A percentile compares a stretch with the other conserved stretches of the same genome.
Evolutionary conservation across 2,888 invertebrate species (phyloP).

Genomic region (Heliconius erato): DNA sequence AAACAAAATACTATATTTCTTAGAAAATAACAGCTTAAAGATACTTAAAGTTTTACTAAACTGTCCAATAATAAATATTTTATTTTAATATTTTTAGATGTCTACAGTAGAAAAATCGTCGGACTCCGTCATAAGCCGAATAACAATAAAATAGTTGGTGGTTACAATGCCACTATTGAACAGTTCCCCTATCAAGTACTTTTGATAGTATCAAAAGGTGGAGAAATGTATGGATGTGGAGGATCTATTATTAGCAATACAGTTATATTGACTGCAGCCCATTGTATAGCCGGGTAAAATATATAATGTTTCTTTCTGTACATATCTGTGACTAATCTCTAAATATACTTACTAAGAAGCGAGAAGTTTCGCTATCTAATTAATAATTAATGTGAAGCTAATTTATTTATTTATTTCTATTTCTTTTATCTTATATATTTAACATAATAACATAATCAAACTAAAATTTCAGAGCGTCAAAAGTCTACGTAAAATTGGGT

Average conservation of each 20-base stretch:
- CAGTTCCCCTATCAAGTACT: constrained; percentile 72
- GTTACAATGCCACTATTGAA: constrained; percentile 66
- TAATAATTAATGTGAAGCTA: no score
- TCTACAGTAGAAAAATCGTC: constrained; percentile 1
- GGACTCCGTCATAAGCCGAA: not conserved
- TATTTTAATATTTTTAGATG: constrained; percentile 23
- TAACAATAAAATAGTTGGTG: constrained; percentile 71
- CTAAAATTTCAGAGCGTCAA: constrained; percentile 60
- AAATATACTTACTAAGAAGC: no score
- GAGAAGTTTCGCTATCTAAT: no score
- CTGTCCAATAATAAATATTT: not conserved
- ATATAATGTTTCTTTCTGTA: no score
- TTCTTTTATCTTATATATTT: no score
- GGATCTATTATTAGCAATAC: constrained; percentile 71
- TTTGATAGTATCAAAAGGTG: constrained; percentile 60
- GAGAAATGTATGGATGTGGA: constrained; percentile 69
- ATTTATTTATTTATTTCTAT: no score
- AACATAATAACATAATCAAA: not conserved
- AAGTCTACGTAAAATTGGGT: constrained; percentile 70
- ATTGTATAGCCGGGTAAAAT: constrained; percentile 64
- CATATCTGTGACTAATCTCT: no score
- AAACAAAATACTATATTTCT: no score
- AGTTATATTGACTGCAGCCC: constrained; percentile 76
- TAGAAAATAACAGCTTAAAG: no score
- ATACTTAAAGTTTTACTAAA: no score